Base-by-base conservation (phyloP, 1,140 invertebrate species). In the Octopus bimaculoides region DNA sequence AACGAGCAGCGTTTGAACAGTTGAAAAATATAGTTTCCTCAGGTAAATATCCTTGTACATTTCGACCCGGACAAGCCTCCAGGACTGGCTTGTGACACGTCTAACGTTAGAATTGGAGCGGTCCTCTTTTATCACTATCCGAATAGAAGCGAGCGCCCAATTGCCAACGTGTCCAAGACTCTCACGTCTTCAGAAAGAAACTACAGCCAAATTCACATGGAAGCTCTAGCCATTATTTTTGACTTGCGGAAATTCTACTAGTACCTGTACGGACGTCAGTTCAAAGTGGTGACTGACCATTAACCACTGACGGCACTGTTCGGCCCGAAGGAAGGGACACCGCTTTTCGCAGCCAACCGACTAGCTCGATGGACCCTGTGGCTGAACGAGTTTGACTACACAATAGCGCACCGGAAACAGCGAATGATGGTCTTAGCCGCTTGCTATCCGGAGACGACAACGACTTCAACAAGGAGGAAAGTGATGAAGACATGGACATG, bases 141-240 rank as follows among this genome's bases (percentile, higher is more conserved):
- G 26, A 3, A 41, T 41, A 3, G 26, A 41, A 41, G 26, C 26
- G 26, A 41, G 26, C 3, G 26, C 26, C 26, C 26, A 41, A 41
- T 41, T 41, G 1, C 26, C 26, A 41, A 41, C 3, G 3, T 41
- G 26, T 41, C 26, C 26, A 41, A 41, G 26, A 41, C 26, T 2
- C 26, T 2, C 26, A 41, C 26, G 3, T 41, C 26, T 41, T 1
- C 26, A 41, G 26, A 91, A 82, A 54, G 80, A 75, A 83, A 86
- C 52, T 91, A 88, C 80, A 80, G 89, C 14, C 86, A 88, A 81
- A 92, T 90, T 41, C 90, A 92, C 82, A 91, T 91, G 77, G 90
- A 91, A 83, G 79, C 88, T 10, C 82, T 90, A 55, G 88, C 81
- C 12, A 88, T 92, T 14, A 80, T 92, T 4, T 92, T 88, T 84